These are phyloP conservation scores for Helostoma temminkii DNA, from an alignment of 2,797 vertebrate genomes.

Conservation along the genomic window DNA sequence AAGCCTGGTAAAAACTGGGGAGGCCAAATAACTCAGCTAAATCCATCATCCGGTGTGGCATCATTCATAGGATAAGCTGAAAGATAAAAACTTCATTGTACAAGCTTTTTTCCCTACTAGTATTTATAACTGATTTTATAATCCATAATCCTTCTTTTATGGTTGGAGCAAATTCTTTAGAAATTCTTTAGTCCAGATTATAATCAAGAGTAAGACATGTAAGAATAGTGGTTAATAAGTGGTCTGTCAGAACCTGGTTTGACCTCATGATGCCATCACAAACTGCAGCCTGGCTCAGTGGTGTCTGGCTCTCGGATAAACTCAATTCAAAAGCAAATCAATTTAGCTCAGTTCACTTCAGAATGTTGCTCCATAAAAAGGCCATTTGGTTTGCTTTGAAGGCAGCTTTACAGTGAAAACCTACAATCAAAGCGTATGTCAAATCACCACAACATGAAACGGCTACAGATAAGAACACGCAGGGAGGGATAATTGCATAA, in stretches of 20 bases:
- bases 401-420: constrained; percentile 15
- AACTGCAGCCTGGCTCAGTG: not conserved
- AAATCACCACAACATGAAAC: not conserved
- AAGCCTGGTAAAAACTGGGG: too few species aligned
- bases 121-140: too few species aligned
- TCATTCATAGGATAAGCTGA: too few species aligned
- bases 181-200: not conserved
- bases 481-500: constrained; percentile 6
- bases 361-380: not conserved
- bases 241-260: not conserved
- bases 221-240: not conserved
- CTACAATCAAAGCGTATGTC: constrained; percentile 20
- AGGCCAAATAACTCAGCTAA: too few species aligned
- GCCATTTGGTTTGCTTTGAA: constrained; percentile 21
- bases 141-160: too few species aligned
- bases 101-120: too few species aligned
- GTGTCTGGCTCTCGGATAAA: constrained; percentile 17
- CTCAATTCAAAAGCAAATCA: constrained; percentile 6
- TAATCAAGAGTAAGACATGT: not conserved
- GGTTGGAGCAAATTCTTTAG: too few species aligned
- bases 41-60: too few species aligned
- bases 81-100: too few species aligned
- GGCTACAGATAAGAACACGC: constrained; percentile 8
- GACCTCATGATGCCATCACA: not conserved
- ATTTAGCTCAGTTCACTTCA: constrained; percentile 16